Conservation (phyloP, 1,140 invertebrate species). For the Ptiloglossa arizonensis region DNA sequence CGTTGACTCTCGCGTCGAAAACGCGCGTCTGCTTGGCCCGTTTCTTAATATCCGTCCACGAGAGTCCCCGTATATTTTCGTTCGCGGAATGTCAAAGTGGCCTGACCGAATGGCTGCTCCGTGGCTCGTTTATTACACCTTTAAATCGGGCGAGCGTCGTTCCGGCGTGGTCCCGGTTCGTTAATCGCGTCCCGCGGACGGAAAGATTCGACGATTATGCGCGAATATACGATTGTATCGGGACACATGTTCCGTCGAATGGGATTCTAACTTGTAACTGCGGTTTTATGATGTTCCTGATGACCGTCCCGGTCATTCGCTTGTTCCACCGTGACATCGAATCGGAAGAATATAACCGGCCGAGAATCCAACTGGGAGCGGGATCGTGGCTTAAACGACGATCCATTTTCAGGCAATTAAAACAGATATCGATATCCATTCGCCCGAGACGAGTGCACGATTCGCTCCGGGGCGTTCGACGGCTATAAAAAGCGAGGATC, state of each 20-base stretch:
- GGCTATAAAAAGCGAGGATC: too few relatives aligned
- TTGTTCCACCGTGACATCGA: not conserved
- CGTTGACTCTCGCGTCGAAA: constrained; percentile 38
- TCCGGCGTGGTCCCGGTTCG: constrained; percentile 29
- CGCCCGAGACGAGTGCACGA: not conserved
- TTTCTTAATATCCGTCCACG: constrained; percentile 38
- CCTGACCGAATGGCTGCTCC: constrained; percentile 34
- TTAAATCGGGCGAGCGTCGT: constrained; percentile 30
- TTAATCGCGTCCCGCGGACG: constrained; percentile 40
- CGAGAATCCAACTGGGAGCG: not conserved
- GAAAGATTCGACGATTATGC: constrained; percentile 47
- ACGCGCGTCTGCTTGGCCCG: not conserved
- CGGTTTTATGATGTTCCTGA: constrained; percentile 45
- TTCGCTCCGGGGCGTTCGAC: not conserved
- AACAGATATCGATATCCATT: not conserved
- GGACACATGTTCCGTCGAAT: constrained; percentile 38
- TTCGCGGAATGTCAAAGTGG: constrained; percentile 37
- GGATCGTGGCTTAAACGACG: not conserved
- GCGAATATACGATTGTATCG: constrained; percentile 47
- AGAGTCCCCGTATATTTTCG: constrained; percentile 29
- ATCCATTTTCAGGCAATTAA: constrained; percentile 35
- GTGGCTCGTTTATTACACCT: constrained; percentile 49
- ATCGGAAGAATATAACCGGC: not conserved
- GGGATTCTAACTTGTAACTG: constrained; percentile 50
- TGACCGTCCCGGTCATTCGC: constrained; percentile 7